Conservation (phyloP, 2,888 invertebrate species). For the Hyposoter dolosus region DNA sequence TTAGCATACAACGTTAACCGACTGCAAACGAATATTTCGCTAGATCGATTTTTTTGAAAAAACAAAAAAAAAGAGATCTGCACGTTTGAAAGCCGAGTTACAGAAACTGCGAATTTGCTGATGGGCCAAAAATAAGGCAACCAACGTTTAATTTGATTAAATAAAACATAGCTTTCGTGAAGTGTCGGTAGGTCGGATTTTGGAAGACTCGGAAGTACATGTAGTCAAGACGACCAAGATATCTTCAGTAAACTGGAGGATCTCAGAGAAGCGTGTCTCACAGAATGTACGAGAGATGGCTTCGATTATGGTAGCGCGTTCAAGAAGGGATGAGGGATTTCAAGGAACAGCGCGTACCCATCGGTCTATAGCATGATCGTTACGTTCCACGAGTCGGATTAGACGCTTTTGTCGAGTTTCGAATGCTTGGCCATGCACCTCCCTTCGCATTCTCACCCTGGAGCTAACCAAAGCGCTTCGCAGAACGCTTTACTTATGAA, state of each 20-base stretch:
- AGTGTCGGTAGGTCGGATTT: not conserved
- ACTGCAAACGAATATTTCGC: not conserved
- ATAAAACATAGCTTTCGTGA: not conserved
- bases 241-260: constrained; percentile 70
- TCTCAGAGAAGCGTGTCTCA: not conserved
- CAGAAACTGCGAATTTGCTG: not conserved
- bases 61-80: too few species aligned
- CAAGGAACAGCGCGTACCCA: constrained; percentile 59
- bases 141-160: not conserved
- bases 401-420: constrained; percentile 75
- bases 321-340: constrained; percentile 39
- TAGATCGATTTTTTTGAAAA: not conserved
- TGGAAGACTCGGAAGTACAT: not conserved
- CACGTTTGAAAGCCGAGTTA: not conserved
- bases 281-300: constrained; percentile 24
- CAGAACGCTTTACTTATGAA: constrained; percentile 74
- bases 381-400: constrained; percentile 72
- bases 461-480: constrained; percentile 48
- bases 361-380: constrained; percentile 59
- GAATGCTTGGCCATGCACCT: constrained; percentile 43
- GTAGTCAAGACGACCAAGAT: constrained; percentile 37
- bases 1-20: too few species aligned
- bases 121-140: not conserved
- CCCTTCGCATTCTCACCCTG: constrained; percentile 8
- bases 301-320: constrained; percentile 23